These are phyloP conservation scores for Timema cristinae DNA, from an alignment of 2,888 invertebrate genomes.

Conservation along the genomic window DNA sequence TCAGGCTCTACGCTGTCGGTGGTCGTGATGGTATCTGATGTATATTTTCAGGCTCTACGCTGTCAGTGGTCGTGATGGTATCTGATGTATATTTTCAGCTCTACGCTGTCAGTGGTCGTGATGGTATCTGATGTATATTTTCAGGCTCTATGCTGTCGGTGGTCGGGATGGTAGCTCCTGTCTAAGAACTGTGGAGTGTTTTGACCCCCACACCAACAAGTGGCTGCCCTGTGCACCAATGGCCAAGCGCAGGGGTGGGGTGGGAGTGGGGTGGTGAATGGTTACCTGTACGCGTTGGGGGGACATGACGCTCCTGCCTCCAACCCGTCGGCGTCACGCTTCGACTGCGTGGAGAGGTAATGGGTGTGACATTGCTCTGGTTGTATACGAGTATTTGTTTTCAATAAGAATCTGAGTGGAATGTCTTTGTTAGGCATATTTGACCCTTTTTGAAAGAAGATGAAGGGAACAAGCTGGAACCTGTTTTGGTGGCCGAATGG, in stretches of 20 bases:
- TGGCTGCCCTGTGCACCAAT: conserved; percentile 86
- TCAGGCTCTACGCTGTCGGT: too few species aligned
- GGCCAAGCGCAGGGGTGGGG: conserved; percentile 80
- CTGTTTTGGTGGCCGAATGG: too few species aligned
- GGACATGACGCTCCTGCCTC: conserved; percentile 92
- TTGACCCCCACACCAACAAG: conserved; percentile 67
- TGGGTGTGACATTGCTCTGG: conserved; percentile 41
- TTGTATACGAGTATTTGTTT: too few species aligned
- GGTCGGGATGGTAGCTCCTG: conserved; percentile 91
- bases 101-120: too few species aligned
- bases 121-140: conserved; percentile 20
- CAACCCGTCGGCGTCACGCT: conserved; percentile 74
- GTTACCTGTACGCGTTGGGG: conserved; percentile 86
- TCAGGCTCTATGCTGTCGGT: conserved; percentile 83
- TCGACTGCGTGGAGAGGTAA: conserved; percentile 87
- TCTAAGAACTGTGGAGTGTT: conserved; percentile 82
- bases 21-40: too few species aligned
- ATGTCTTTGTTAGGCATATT: too few species aligned
- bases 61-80: too few species aligned
- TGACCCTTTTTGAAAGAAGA: too few species aligned
- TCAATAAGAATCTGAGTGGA: too few species aligned
- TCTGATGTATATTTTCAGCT: too few species aligned
- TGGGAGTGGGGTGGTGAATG: conserved; percentile 84
- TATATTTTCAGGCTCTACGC: too few species aligned
- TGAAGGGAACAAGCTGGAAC: too few species aligned